Percentiles rank a stretch among this genome's conserved stretches.
These are phyloP conservation scores for Nasonia giraulti DNA, from an alignment of 1,140 invertebrate species.

Conservation along the genomic window DNA sequence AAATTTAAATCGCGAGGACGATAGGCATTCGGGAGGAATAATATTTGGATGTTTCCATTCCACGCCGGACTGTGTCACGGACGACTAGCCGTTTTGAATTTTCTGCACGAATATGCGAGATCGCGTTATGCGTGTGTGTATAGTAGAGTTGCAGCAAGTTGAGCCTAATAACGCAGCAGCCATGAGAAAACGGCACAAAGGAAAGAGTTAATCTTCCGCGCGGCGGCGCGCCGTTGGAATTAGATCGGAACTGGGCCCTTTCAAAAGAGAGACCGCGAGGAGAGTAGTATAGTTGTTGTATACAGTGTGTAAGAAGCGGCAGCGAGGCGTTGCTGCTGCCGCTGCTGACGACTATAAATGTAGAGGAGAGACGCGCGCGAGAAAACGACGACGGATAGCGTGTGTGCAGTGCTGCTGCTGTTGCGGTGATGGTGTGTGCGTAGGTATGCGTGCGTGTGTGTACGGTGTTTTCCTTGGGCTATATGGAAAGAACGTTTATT, in stretches of 20 bases:
- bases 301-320: neutral
- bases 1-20: neutral
- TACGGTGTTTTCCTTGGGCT: no score
- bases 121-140: neutral
- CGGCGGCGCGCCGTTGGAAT: constrained; percentile 28
- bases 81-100: neutral
- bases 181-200: constrained; percentile 24
- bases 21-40: constrained; percentile 7
- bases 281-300: neutral
- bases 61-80: neutral
- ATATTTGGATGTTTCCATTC: constrained; percentile 25
- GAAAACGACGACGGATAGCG: no score
- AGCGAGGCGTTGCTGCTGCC: neutral
- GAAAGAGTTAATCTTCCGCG: constrained; percentile 33
- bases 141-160: neutral
- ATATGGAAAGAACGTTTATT: no score
- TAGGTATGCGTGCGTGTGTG: no score
- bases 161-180: neutral
- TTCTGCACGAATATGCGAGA: neutral
- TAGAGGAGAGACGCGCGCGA: neutral
- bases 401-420: no score
- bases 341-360: neutral
- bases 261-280: neutral
- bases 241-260: constrained; percentile 44
- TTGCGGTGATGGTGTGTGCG: no score